These are phyloP conservation scores for Trinorchestia longiramus DNA, from an alignment of 1,140 invertebrate species.

Conservation along the genomic window DNA sequence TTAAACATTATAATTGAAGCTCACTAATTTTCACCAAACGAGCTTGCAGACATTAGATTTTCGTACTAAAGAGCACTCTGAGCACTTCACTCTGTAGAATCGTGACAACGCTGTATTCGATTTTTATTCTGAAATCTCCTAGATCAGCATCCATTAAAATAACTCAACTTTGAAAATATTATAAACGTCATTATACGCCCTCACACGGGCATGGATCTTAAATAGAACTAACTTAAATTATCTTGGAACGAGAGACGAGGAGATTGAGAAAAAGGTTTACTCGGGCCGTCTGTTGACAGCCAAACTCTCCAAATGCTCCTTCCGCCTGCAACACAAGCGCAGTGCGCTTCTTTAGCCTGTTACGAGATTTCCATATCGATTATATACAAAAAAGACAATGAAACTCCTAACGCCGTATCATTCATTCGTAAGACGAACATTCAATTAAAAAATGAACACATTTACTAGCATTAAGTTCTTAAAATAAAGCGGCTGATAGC, in stretches of 20 bases:
- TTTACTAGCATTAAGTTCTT: neutral
- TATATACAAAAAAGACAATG: neutral
- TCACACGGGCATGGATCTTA: neutral
- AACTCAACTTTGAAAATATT: neutral
- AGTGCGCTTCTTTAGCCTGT: neutral
- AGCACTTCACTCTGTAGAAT: neutral
- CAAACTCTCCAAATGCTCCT: neutral
- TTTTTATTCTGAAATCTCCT: too few species aligned
- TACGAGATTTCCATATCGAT: slow-evolving; percentile 3
- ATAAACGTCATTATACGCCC: neutral
- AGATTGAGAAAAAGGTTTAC: neutral
- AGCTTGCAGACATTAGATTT: neutral
- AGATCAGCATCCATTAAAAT: too few species aligned
- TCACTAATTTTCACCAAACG: neutral
- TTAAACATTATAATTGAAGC: neutral
- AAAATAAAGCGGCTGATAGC: slow-evolving; percentile 23
- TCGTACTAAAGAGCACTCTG: neutral
- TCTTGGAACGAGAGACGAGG: neutral
- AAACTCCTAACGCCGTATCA: neutral
- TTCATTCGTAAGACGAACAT: neutral
- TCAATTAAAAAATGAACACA: slow-evolving; percentile 28
- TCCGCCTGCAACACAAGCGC: neutral
- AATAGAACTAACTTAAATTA: neutral
- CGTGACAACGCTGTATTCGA: neutral
- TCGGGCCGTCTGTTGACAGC: neutral